phyloP scores from a whole-genome alignment of 2,113 vertebrate genomes.

The Strix uralensis region DNA sequence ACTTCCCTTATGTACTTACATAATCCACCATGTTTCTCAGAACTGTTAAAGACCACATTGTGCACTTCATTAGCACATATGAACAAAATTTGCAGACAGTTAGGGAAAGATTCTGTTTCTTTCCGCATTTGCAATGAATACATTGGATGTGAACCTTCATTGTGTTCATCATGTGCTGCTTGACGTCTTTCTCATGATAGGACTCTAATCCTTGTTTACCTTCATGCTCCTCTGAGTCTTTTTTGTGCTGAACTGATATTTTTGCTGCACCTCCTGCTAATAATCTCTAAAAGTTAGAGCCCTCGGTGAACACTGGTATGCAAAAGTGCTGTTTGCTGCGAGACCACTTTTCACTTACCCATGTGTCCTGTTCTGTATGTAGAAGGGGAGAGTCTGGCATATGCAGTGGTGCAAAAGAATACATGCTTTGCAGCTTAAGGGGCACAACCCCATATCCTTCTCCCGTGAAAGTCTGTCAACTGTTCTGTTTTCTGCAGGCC shows the following conservation, averaged over 20 bases:
- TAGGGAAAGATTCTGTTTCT: background rate
- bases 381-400: background rate
- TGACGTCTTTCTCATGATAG: background rate
- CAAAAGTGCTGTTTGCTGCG: background rate
- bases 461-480: background rate
- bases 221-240: background rate
- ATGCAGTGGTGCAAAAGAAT: fast-evolving
- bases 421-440: background rate
- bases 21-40: background rate
- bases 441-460: background rate
- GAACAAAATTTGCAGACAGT: background rate
- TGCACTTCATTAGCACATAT: background rate
- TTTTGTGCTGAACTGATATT: background rate
- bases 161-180: background rate
- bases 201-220: background rate
- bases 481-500: background rate
- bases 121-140: background rate
- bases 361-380: background rate
- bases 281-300: background rate
- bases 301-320: background rate
- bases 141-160: background rate
- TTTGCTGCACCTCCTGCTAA: background rate
- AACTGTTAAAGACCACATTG: background rate
- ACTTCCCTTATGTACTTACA: background rate
- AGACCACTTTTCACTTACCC: background rate